A percentile compares a stretch with the other conserved stretches of the same genome.
These are phyloP conservation scores for Apolygus lucorum DNA, from an alignment of 1,140 invertebrate genomes.

Conservation along the genomic window DNA sequence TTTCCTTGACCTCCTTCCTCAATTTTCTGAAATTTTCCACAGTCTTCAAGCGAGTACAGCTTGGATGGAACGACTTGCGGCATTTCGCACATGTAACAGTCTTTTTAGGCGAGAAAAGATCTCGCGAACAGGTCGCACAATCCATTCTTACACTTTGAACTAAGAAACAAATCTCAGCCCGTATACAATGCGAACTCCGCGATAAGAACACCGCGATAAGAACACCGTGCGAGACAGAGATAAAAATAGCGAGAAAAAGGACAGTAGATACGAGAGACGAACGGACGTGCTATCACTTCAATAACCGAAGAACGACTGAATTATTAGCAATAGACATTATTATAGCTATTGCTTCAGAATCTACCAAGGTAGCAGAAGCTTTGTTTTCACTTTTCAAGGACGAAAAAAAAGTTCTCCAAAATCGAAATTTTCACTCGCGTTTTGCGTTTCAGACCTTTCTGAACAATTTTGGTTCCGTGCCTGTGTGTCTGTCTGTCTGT, in stretches of 20 bases:
- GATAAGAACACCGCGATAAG: neutral
- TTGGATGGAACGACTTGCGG: neutral
- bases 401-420: too few relatives aligned
- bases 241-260: neutral
- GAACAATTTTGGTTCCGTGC: too few relatives aligned
- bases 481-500: too few relatives aligned
- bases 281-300: neutral
- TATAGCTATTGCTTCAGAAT: too few relatives aligned
- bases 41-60: too few relatives aligned
- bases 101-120: conserved; percentile 1
- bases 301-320: neutral
- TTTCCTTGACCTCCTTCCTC: neutral
- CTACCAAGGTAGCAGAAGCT: too few relatives aligned
- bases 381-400: too few relatives aligned
- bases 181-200: neutral
- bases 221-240: neutral
- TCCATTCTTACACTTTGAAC: neutral
- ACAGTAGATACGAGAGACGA: neutral
- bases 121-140: neutral
- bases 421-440: too few relatives aligned
- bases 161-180: neutral
- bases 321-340: too few relatives aligned
- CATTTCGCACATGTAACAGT: conserved; percentile 1
- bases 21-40: neutral
- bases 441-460: too few relatives aligned